These are phyloP conservation scores for Bufo bufo DNA, from an alignment of 2,113 vertebrate genomes.

Conservation along the genomic window DNA sequence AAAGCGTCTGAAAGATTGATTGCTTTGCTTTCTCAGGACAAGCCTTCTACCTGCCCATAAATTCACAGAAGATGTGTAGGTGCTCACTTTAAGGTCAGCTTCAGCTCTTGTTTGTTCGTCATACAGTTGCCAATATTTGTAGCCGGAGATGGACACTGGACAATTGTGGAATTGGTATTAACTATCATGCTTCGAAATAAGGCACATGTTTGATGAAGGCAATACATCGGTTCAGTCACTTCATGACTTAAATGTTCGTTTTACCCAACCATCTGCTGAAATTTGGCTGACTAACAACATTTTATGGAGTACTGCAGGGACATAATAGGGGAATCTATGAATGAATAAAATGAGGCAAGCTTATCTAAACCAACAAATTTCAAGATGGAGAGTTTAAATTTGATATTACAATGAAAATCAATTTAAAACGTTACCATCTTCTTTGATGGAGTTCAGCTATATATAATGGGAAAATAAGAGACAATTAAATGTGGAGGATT, in stretches of 20 bases:
- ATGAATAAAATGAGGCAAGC: neutral
- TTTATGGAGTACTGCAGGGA: neutral
- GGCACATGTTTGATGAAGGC: neutral
- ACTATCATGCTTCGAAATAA: slow-evolving; percentile 12
- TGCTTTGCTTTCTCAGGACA: slow-evolving; percentile 12
- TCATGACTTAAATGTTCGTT: neutral
- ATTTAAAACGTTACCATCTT: neutral
- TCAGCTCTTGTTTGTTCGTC: slow-evolving; percentile 35
- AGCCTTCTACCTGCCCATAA: slow-evolving; percentile 32
- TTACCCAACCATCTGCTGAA: neutral
- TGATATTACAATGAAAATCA: neutral
- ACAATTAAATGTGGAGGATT: no score
- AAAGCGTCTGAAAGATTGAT: slow-evolving; percentile 10
- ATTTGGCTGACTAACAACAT: slow-evolving; percentile 14
- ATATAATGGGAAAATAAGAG: no score
- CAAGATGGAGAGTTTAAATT: neutral
- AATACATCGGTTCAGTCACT: slow-evolving; percentile 11
- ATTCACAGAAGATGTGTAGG: slow-evolving; percentile 37
- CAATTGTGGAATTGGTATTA: slow-evolving; percentile 4
- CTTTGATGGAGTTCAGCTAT: neutral
- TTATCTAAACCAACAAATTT: neutral
- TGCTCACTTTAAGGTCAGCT: slow-evolving; percentile 26
- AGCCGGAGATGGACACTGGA: neutral
- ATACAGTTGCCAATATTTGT: slow-evolving; percentile 49
- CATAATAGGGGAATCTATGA: neutral